Base-by-base conservation (phyloP, 2,888 invertebrate species). In the Microctonus hyperodae region DNA sequence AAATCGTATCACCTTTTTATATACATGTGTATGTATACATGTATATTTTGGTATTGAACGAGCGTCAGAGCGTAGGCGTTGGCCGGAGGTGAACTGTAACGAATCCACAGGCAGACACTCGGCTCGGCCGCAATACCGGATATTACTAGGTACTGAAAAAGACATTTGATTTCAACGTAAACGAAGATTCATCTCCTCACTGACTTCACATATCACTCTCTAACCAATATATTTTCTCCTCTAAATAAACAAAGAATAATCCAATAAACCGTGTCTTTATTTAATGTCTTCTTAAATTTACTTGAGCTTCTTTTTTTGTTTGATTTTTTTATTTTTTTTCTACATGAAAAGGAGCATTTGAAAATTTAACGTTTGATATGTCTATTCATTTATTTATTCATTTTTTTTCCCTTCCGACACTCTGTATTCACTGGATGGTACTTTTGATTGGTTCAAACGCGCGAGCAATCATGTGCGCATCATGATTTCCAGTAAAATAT, bases 131-230 rank as follows among this genome's bases (percentile, higher is more conserved):
- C 71, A 60, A 64, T 64, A 61, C 76, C 79, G 82, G 81, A 81
- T 81, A 81, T 82, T 81, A 78, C 76, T 70, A 74, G 20, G 77
- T 76, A 78, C 74, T 71, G 77, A 78, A 78, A 76, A 77, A 78
- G 44, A 44, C 78, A 81, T 81, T 80, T 73, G 79, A 82, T 81
- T 81, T 78, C 73, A 72, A 75, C 73, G 73, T 76, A 76, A 76
- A 75, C 69, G 74, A 70, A 73, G 76, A 75, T 78, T 75, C 72
- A 74, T 72, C 57, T 48, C 62, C 63, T 37, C 50, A 62, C 40
- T 40, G 10, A 61, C 61, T 35, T 40, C 16, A 44, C 55, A 23
- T 53, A 51, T 53, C 23, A 31, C 55, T 48, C 31, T 51, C 50
- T 25, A 40, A 25, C n/a, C 33, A 9, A n/a, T 28, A 44, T 40